phyloP scores from a whole-genome alignment of 2,888 invertebrate species.

The Catocala fraxini region DNA sequence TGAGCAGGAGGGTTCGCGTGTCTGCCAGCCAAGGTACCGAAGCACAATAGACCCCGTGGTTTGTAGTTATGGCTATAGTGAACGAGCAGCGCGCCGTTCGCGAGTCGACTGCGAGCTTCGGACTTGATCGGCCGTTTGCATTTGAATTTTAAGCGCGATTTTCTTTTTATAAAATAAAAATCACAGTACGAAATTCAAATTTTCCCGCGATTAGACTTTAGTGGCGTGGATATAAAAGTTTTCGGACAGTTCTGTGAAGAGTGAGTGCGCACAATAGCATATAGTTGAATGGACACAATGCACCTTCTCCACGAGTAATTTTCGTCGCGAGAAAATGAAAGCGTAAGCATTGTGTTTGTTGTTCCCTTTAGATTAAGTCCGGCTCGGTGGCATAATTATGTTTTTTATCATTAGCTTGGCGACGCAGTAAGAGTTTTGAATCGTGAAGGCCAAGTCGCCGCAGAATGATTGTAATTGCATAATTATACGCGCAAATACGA shows the following conservation, averaged over 20 bases:
- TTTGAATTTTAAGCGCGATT: conserved; percentile 66
- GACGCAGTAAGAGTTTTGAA: not conserved
- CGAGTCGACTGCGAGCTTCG: conserved; percentile 82
- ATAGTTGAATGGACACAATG: conserved; percentile 75
- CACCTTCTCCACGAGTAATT: conserved; percentile 75
- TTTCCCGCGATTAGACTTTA: conserved; percentile 30
- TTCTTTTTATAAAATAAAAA: conserved; percentile 39
- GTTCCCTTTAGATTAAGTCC: conserved; percentile 47
- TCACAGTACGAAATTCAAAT: conserved; percentile 31
- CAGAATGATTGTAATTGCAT: conserved; percentile 61
- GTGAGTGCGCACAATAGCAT: conserved; percentile 67
- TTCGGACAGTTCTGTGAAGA: conserved; percentile 54
- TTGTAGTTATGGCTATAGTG: conserved; percentile 71
- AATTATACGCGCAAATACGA: conserved; percentile 22
- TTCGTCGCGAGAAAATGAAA: conserved; percentile 82
- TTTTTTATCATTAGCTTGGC: conserved; percentile 18
- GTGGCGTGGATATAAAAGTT: conserved; percentile 44
- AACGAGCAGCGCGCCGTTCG: conserved; percentile 66
- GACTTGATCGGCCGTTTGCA: conserved; percentile 82
- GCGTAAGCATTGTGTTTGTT: conserved; percentile 78
- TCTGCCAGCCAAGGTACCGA: conserved; percentile 70
- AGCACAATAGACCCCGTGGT: conserved; percentile 78
- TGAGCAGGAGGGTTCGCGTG: conserved; percentile 77
- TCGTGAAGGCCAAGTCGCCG: conserved; percentile 44
- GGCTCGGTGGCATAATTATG: conserved; percentile 27